phyloP scores from a whole-genome alignment of 2,113 vertebrate genomes.

The Microcebus tavaratra region DNA sequence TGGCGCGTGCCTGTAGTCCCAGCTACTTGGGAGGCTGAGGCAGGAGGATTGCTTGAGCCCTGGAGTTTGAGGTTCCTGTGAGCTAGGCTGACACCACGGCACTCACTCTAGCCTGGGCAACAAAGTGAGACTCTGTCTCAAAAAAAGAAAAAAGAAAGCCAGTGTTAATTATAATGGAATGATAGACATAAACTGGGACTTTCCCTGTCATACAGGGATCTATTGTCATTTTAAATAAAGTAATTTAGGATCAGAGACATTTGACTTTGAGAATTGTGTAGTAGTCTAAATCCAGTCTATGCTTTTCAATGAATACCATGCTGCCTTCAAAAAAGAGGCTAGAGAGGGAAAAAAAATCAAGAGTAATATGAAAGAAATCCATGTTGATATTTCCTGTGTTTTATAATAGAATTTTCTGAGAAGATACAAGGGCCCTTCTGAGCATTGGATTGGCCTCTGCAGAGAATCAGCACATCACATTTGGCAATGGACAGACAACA shows the following conservation, averaged over 20 bases:
- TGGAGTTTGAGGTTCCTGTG: too few species aligned
- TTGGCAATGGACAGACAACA: conserved; percentile 46
- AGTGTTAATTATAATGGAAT: neutral
- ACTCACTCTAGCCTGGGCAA: too few species aligned
- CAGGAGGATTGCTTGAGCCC: too few species aligned
- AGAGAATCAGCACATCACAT: neutral
- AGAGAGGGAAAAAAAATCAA: neutral
- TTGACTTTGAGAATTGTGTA: neutral
- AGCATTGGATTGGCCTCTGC: conserved; percentile 35
- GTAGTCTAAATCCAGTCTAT: neutral
- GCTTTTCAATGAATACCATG: neutral
- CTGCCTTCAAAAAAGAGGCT: neutral
- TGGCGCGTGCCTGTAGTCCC: too few species aligned
- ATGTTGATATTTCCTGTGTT: neutral
- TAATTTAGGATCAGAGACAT: neutral
- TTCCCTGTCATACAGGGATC: neutral
- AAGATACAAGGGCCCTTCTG: neutral
- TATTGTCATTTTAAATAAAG: neutral
- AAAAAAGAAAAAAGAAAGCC: too few species aligned
- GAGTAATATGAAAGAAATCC: neutral
- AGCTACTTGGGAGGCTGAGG: too few species aligned
- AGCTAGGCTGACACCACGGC: too few species aligned
- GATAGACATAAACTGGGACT: neutral
- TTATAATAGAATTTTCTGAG: conserved; percentile 16
- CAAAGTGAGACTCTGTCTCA: too few species aligned